Base-by-base conservation (phyloP, 2,113 vertebrate species). In the Psammodynastes pulverulentus region DNA sequence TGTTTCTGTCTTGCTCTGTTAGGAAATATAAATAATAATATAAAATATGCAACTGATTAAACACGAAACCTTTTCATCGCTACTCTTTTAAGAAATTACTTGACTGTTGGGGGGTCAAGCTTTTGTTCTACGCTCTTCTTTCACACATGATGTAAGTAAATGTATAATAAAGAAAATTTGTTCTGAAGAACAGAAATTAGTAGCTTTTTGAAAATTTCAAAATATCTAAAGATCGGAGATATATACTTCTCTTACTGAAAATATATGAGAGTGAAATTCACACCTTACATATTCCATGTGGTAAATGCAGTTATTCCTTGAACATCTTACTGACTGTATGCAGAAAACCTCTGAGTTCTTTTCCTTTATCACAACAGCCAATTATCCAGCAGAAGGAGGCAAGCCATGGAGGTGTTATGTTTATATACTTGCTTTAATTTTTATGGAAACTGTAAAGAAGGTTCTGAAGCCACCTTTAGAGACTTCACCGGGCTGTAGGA, bases 371-470 rank as follows among this genome's bases (percentile, higher is more conserved):
- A 67, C 34, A 67, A 67, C 29, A 67, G 85, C 46, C 62, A 84
- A 54, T 92, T 88, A 84, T 54, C 39, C 21, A 34, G 23, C 62
- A 88, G 51, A 9, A 92, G 26, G 84, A 84, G 39, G 49, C 49
- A 84, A 34, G n/a, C 91, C 79, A 43, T 54, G 62, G 51, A 92
- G 51, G 15, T 56, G 39, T 53, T 84, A 92, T 54, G 17, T 51
- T 84, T 67, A 54, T 19, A 88, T 23, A 21, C 13, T 88, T 84
- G 24, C 49, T 84, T n/a, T 46, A 92, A 48, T 84, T 54, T 54
- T 17, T 54, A 62, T 86, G 62, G 26, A 84, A 92, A 92, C 34
- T 45, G 21, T 58, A 92, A 92, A 92, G 43, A 85, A 48, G 54
- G 51, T 84, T 58, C 45, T 89, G 26, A 85, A 89, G 89, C 43